Percentiles rank a stretch among this genome's conserved stretches.
Evolutionary conservation across 2,797 vertebrate genomes (phyloP).

Genomic region (Microctenopoma steveboyesi): DNA sequence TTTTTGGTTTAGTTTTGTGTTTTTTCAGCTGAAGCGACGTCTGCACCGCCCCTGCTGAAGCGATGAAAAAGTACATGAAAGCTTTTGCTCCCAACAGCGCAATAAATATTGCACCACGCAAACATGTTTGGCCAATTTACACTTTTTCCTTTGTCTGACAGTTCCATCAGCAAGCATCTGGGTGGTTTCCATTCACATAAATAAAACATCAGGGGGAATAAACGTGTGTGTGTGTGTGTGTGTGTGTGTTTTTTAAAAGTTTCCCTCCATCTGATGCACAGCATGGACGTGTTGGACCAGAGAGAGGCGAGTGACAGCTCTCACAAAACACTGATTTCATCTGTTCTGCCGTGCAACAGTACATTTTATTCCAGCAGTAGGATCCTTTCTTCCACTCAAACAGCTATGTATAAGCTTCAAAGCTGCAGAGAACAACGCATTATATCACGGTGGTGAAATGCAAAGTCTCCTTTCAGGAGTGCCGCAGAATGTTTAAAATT

Average conservation of each 20-base stretch:
- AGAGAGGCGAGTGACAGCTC: constrained; percentile 57
- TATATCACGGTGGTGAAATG: constrained; percentile 72
- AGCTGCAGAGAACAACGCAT: constrained; percentile 53
- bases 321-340: constrained; percentile 65
- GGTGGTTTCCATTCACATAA: constrained; percentile 66
- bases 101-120: constrained; percentile 76
- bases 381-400: constrained; percentile 21
- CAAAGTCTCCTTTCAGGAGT: constrained; percentile 59
- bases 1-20: too few species aligned
- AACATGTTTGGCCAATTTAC: constrained; percentile 72
- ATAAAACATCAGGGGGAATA: constrained; percentile 74
- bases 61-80: constrained; percentile 59
- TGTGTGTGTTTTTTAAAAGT: constrained; percentile 38
- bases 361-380: constrained; percentile 27
- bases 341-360: constrained; percentile 29
- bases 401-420: constrained; percentile 75
- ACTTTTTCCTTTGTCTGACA: constrained; percentile 68
- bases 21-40: constrained; percentile 36
- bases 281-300: constrained; percentile 53
- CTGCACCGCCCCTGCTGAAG: constrained; percentile 17
- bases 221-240: constrained; percentile 29
- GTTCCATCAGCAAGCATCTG: constrained; percentile 70
- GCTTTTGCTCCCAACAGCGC: constrained; percentile 28
- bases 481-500: constrained; percentile 71
- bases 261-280: constrained; percentile 55